These are phyloP conservation scores for Lithophane semibrunnea DNA, from an alignment of 2,888 invertebrate species.

Conservation along the genomic window DNA sequence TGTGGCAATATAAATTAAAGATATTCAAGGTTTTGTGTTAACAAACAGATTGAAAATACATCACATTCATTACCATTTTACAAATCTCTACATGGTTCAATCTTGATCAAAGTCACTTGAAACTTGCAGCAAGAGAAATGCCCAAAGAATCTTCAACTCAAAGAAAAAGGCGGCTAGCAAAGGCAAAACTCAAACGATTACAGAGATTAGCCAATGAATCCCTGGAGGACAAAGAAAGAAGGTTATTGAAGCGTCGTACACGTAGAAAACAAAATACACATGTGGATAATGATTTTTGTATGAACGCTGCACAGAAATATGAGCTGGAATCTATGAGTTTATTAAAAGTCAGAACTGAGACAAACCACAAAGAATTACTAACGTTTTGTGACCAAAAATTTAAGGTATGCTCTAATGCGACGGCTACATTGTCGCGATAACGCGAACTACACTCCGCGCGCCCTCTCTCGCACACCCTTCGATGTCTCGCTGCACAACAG, in stretches of 20 bases:
- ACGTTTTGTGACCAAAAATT: not conserved
- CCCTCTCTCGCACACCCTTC: too few species aligned
- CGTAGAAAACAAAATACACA: not conserved
- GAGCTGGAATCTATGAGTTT: constrained; percentile 14
- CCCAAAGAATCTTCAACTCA: constrained; percentile 45
- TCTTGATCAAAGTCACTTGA: not conserved
- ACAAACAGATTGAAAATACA: not conserved
- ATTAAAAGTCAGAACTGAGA: constrained; percentile 22
- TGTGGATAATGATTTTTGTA: not conserved
- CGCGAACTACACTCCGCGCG: too few species aligned
- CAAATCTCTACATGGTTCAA: not conserved
- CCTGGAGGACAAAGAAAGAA: constrained; percentile 30
- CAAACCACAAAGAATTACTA: constrained; percentile 9
- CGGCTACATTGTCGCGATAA: too few species aligned
- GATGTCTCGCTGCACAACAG: too few species aligned
- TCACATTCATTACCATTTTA: not conserved
- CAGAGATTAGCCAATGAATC: constrained; percentile 39
- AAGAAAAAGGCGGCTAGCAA: constrained; percentile 47
- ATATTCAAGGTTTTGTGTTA: not conserved
- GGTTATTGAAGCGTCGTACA: constrained; percentile 10
- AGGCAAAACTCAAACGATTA: constrained; percentile 23
- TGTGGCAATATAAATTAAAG: not conserved
- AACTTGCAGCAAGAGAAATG: constrained; percentile 20
- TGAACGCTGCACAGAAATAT: not conserved
- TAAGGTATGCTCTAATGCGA: constrained; percentile 28